phyloP scores from a whole-genome alignment of 2,888 invertebrate species.

The Amiota mariae region DNA sequence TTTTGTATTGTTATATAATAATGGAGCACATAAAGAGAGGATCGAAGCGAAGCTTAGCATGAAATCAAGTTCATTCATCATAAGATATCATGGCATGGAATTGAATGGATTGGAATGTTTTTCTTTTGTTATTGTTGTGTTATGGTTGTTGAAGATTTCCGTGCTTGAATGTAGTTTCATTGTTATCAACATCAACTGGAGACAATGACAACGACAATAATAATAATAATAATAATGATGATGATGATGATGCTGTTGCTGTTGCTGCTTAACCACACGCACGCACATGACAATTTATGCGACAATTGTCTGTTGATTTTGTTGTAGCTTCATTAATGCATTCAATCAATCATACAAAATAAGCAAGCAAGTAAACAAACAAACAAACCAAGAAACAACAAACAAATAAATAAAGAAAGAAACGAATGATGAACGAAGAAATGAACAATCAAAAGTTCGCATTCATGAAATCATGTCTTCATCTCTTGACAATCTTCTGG shows the following conservation, averaged over 20 bases:
- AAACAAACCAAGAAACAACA: not conserved
- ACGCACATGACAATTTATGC: slow-evolving; percentile 19
- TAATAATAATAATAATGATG: not conserved
- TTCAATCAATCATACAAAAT: slow-evolving; percentile 25
- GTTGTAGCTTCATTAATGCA: slow-evolving; percentile 20
- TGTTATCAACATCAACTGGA: too few species aligned
- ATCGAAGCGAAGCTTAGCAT: too few species aligned
- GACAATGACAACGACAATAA: too few species aligned
- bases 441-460: not conserved
- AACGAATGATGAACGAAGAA: not conserved
- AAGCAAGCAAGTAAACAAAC: not conserved
- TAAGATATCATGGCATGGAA: too few species aligned
- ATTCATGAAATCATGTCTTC: not conserved
- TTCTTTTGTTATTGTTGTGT: too few species aligned
- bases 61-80: too few species aligned
- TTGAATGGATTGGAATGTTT: too few species aligned
- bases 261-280: not conserved
- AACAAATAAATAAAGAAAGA: slow-evolving; percentile 1
- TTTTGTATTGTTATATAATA: too few species aligned
- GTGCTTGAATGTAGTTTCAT: too few species aligned
- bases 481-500: not conserved
- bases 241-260: not conserved
- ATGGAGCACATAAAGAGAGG: too few species aligned
- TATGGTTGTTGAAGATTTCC: too few species aligned
- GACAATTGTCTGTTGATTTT: slow-evolving; percentile 5